Conservation (phyloP, 2,888 invertebrate genomes). For the Aporophyla nigra region DNA sequence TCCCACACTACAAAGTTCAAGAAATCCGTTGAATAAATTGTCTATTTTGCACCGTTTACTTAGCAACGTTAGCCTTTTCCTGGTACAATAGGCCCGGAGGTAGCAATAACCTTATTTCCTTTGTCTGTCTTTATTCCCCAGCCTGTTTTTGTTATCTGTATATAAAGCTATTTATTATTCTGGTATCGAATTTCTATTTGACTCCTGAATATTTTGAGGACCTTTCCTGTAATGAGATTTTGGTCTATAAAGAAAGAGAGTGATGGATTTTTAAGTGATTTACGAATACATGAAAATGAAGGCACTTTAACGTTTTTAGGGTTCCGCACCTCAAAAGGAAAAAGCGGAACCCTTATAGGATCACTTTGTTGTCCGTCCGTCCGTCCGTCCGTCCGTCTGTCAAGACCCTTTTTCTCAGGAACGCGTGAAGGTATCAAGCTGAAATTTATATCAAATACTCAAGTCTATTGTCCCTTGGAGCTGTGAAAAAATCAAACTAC, state of each 20-base stretch:
- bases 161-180: slow-evolving; percentile 48
- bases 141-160: slow-evolving; percentile 32
- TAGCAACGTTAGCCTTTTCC: slow-evolving; percentile 59
- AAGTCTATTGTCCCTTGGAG: no score
- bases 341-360: no score
- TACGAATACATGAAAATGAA: no score
- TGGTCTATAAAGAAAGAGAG: background rate
- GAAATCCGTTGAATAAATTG: slow-evolving; percentile 28
- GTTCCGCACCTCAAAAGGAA: no score
- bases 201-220: slow-evolving; percentile 39
- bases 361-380: no score
- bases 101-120: slow-evolving; percentile 78
- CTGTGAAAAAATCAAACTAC: no score
- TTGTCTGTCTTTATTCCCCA: slow-evolving; percentile 48
- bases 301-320: no score
- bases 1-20: slow-evolving; percentile 5
- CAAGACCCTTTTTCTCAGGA: no score
- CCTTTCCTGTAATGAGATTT: slow-evolving; percentile 25
- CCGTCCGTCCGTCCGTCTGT: no score
- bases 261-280: slow-evolving; percentile 1
- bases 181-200: slow-evolving; percentile 39
- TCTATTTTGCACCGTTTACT: slow-evolving; percentile 21
- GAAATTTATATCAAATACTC: no score
- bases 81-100: slow-evolving; percentile 61
- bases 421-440: no score